Conservation (phyloP, 2,888 invertebrate genomes). For the Phyto melanocephala region DNA sequence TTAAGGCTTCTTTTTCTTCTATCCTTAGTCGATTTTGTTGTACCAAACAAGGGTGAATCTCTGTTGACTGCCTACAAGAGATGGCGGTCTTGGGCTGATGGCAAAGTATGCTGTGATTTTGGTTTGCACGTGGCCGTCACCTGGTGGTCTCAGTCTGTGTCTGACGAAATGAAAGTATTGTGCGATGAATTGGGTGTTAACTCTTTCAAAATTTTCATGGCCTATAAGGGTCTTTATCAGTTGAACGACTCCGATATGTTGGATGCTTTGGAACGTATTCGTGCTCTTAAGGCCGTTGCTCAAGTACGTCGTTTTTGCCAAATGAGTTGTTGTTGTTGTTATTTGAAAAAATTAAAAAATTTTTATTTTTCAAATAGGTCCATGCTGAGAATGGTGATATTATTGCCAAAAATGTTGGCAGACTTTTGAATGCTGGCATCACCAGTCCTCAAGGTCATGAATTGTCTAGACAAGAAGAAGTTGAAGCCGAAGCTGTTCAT, state of each 20-base stretch:
- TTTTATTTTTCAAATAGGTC: conserved; percentile 81
- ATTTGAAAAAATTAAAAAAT: neutral
- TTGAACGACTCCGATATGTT: conserved; percentile 94
- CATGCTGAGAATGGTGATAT: conserved; percentile 99
- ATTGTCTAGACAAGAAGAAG: conserved; percentile 95
- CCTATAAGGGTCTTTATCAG: conserved; percentile 94
- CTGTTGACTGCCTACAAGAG: conserved; percentile 94
- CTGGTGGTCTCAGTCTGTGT: conserved; percentile 89
- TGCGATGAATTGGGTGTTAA: conserved; percentile 92
- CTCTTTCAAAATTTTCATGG: conserved; percentile 99
- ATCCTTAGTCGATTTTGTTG: conserved; percentile 89
- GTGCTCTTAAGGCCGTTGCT: conserved; percentile 91
- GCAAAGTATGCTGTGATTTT: conserved; percentile 99
- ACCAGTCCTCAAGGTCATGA: conserved; percentile 97
- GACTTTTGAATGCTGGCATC: conserved; percentile 90
- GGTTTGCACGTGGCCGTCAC: conserved; percentile 94
- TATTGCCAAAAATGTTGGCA: conserved; percentile 93
- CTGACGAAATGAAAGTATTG: conserved; percentile 92
- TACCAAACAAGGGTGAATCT: conserved; percentile 90
- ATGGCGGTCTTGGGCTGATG: conserved; percentile 94
- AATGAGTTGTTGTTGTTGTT: too few species aligned
- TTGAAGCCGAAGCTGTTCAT: conserved; percentile 97
- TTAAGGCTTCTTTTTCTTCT: neutral
- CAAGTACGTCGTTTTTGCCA: conserved; percentile 79
- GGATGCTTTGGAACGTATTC: conserved; percentile 90